Base-by-base conservation (phyloP, 2,113 vertebrate species). In the Cyanocitta stelleri region DNA sequence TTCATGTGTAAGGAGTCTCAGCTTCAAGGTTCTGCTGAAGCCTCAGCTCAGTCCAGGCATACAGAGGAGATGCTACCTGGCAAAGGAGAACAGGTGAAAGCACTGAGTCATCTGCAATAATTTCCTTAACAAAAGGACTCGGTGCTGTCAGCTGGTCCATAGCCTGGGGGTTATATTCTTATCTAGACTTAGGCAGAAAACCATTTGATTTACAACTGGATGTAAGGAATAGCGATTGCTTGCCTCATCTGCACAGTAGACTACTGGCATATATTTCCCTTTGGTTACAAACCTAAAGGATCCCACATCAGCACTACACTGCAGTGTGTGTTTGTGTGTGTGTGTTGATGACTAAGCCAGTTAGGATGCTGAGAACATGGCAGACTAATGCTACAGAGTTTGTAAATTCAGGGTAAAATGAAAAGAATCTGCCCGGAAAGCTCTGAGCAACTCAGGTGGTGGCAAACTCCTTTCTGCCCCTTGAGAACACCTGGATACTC, bases 91-190 rank as follows among this genome's bases (percentile, higher is more conserved):
- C 61, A 88, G 83, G 76, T 92, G 90, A 96, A 92, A 90, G 76
- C 51, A 64, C 37, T 94, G 68, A 92, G 48, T 94, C 91, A 90
- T 81, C 88, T 73, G 83, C 90, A 78, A 35, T 73, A 6, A 89
- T 84, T 88, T 87, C 58, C 58, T 56, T 92, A 78, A 95, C 92
- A 94, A 93, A 96, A 92, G 66, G 86, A 44, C 49, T 81, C 16
- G 9, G 33, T 90, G 62, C 33, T 85, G 71, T 90, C 71, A 94
- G 91, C 46, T 58, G 71, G 67, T 85, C 69, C 76, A 20, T 68
- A 81, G 88, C 92, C 88, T 61, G 16, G 20, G 83, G 92, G 37
- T 41, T 93, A 32, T 88, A 85, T 17, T 73, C 85, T 95, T 96
- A 94, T 93, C 90, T 87, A 78, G 64, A 56, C 23, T 80, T 37